These are phyloP conservation scores for Pristiophorus japonicus DNA, from an alignment of 2,113 vertebrate genomes.

Conservation along the genomic window DNA sequence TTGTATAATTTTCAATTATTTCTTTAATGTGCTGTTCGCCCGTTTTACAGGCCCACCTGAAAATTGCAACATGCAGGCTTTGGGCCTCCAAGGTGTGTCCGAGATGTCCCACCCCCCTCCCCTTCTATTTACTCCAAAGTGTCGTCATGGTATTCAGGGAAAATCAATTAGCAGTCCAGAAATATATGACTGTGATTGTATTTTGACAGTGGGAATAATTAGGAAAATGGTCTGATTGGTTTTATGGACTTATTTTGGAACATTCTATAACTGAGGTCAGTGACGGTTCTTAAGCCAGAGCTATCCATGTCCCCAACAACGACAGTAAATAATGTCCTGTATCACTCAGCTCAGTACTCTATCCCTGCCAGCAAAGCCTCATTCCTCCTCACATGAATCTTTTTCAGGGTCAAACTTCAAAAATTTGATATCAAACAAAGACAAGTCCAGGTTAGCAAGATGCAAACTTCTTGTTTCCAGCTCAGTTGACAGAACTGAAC, in stretches of 20 bases:
- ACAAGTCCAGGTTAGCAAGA: too few relatives aligned
- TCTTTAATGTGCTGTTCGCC: too few relatives aligned
- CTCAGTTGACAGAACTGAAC: not conserved
- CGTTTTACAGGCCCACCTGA: too few relatives aligned
- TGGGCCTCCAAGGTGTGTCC: too few relatives aligned
- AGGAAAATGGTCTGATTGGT: not conserved
- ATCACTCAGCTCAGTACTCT: not conserved
- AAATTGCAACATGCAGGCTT: too few relatives aligned
- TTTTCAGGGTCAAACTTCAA: not conserved
- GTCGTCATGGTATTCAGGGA: too few relatives aligned
- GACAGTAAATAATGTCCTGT: not conserved
- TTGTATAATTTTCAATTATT: too few relatives aligned
- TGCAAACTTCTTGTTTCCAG: not conserved
- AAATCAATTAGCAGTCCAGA: not conserved
- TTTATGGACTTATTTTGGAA: not conserved
- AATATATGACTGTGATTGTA: not conserved
- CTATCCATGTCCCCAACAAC: not conserved
- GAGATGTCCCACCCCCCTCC: too few relatives aligned
- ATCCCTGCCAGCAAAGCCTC: not conserved
- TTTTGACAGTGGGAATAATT: not conserved
- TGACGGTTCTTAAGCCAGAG: not conserved
- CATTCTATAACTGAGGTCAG: not conserved
- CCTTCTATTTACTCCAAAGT: too few relatives aligned
- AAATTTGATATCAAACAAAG: not conserved
- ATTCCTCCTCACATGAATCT: not conserved